These are phyloP conservation scores for Trichomycterus rosablanca DNA, from an alignment of 2,113 vertebrate species.

Conservation along the genomic window DNA sequence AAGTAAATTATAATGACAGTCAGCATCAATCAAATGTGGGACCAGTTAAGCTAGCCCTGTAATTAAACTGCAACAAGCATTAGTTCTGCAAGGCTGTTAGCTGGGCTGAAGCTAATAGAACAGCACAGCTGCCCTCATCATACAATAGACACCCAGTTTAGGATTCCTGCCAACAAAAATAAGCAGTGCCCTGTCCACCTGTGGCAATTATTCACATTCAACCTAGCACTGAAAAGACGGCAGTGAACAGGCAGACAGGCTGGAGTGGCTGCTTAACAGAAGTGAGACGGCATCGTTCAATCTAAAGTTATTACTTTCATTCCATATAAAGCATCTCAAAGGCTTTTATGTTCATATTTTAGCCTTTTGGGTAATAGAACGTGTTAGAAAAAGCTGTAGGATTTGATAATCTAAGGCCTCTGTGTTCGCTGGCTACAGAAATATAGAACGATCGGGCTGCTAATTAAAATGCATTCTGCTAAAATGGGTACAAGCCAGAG, in stretches of 20 bases:
- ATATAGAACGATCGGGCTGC: constrained; percentile 10
- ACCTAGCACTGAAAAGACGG: constrained; percentile 27
- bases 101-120: constrained; percentile 18
- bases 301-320: constrained; percentile 10
- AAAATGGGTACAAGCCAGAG: background rate
- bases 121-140: constrained; percentile 36
- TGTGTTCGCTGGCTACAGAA: constrained; percentile 5
- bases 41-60: background rate
- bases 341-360: constrained; percentile 23
- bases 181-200: constrained; percentile 44
- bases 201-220: constrained; percentile 45
- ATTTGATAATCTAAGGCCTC: constrained; percentile 20
- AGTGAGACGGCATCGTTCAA: constrained; percentile 21
- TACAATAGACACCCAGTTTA: constrained; percentile 40
- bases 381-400: constrained; percentile 6
- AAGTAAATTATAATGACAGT: too few relatives aligned
- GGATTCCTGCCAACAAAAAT: constrained; percentile 42
- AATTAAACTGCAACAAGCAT: constrained; percentile 11
- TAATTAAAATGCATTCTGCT: constrained; percentile 13
- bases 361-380: constrained; percentile 3
- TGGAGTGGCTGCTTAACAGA: constrained; percentile 16
- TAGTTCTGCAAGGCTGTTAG: constrained; percentile 18
- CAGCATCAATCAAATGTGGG: constrained; percentile 11
- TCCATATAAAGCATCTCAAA: constrained; percentile 16
- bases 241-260: constrained; percentile 25